phyloP scores from a whole-genome alignment of 2,113 vertebrate genomes.

The Lasiurus cinereus region DNA sequence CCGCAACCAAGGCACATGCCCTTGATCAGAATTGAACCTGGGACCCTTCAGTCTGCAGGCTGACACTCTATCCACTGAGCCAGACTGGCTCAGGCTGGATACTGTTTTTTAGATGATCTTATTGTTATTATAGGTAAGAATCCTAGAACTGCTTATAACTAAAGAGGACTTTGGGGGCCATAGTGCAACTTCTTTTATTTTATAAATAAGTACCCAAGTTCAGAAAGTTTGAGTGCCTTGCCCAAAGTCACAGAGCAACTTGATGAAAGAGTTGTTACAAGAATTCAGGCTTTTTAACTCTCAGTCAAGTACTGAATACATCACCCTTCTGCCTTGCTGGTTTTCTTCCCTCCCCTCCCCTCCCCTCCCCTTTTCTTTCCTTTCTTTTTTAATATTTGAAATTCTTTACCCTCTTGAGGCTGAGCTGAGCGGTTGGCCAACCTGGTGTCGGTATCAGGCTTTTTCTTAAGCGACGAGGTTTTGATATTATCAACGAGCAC shows the following conservation, averaged over 20 bases:
- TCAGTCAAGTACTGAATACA: background rate
- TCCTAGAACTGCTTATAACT: constrained; percentile 15
- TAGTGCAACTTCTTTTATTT: constrained; percentile 20
- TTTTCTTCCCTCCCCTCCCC: background rate
- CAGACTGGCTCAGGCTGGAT: too few relatives aligned
- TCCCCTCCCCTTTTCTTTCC: background rate
- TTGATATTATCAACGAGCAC: constrained; percentile 43
- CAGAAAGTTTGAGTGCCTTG: constrained; percentile 11
- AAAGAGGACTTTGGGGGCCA: constrained; percentile 2
- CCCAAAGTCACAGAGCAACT: background rate
- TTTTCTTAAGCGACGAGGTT: constrained; percentile 40
- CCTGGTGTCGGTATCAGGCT: constrained; percentile 10
- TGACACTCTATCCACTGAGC: too few relatives aligned
- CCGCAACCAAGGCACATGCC: too few relatives aligned
- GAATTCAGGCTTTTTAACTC: background rate
- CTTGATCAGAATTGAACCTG: too few relatives aligned
- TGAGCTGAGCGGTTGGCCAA: background rate
- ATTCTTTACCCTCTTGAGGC: constrained; percentile 63
- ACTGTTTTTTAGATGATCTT: constrained; percentile 13
- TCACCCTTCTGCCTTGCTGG: background rate
- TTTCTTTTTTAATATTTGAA: constrained; percentile 9
- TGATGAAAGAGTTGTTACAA: background rate
- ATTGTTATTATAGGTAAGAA: constrained; percentile 38
- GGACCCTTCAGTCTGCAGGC: too few relatives aligned
- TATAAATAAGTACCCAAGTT: constrained; percentile 39